phyloP scores from a whole-genome alignment of 2,113 vertebrate genomes.

The Chlorodrepanis virens region DNA sequence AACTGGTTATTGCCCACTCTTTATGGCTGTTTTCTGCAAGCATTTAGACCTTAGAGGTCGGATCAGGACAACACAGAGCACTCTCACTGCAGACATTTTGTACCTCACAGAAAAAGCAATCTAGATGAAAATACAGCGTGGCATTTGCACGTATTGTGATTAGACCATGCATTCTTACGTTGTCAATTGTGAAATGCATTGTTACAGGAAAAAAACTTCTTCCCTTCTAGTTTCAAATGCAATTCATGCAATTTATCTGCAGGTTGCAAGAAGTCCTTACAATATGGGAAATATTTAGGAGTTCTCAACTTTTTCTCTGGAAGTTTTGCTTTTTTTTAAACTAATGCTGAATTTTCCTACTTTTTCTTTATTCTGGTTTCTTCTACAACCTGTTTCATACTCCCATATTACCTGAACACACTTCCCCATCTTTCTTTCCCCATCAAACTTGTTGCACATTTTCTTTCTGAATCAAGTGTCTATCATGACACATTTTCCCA shows the following conservation, averaged over 20 bases:
- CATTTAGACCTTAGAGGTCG: not conserved
- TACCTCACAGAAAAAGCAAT: not conserved
- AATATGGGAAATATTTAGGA: not conserved
- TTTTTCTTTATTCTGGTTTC: not conserved
- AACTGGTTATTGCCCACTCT: not conserved
- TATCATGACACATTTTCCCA: not conserved
- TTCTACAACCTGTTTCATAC: not conserved
- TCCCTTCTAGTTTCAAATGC: not conserved
- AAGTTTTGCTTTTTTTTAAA: not conserved
- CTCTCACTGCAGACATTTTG: not conserved
- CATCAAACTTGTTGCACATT: not conserved
- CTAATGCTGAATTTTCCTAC: not conserved
- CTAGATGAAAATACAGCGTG: not conserved
- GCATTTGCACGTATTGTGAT: not conserved
- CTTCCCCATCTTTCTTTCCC: not conserved
- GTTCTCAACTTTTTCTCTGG: not conserved
- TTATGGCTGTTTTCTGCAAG: not conserved
- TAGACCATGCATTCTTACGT: not conserved
- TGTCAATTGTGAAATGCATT: not conserved
- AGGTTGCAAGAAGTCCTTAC: not conserved
- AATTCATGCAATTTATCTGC: not conserved
- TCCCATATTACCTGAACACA: not conserved
- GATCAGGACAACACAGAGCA: not conserved
- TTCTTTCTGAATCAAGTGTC: not conserved
- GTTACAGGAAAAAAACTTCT: not conserved